Percentiles rank a stretch among this genome's conserved stretches.
phyloP scores from a whole-genome alignment of 2,797 vertebrate species.

The Discoglossus pictus region DNA sequence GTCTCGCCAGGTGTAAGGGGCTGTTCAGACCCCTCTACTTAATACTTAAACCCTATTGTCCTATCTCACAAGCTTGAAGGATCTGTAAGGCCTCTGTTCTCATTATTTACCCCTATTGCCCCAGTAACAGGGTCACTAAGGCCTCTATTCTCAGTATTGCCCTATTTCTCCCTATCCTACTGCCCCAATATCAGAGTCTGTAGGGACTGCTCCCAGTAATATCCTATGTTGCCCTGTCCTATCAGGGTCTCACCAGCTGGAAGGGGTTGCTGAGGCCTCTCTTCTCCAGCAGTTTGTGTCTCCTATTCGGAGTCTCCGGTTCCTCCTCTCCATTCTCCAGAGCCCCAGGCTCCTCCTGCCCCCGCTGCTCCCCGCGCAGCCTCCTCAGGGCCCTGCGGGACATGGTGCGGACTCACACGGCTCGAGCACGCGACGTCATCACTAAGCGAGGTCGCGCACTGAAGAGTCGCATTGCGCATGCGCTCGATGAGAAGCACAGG shows the following conservation, averaged over 20 bases:
- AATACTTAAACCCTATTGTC: too few relatives aligned
- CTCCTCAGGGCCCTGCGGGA: conserved; percentile 87
- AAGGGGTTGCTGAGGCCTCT: conserved; percentile 60
- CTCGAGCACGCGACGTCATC: background rate
- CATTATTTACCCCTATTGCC: too few relatives aligned
- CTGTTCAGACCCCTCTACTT: too few relatives aligned
- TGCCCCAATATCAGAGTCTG: too few relatives aligned
- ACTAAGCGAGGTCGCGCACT: conserved; percentile 6
- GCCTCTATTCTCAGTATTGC: too few relatives aligned
- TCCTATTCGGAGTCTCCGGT: conserved; percentile 45
- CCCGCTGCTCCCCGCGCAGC: conserved; percentile 85
- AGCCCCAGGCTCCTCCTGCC: conserved; percentile 76
- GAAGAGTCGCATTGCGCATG: background rate
- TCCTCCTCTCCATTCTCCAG: conserved; percentile 62
- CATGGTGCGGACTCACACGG: conserved; percentile 66
- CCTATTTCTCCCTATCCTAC: too few relatives aligned
- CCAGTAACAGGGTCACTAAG: too few relatives aligned
- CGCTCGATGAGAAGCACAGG: background rate
- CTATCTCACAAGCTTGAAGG: too few relatives aligned
- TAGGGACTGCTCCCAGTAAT: too few relatives aligned
- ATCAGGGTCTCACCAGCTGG: conserved; percentile 40
- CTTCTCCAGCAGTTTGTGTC: conserved; percentile 46
- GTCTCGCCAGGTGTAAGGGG: too few relatives aligned
- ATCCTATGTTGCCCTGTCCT: too few relatives aligned
- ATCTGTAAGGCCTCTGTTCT: too few relatives aligned